These are phyloP conservation scores for Eupleurogrammus muticus DNA, from an alignment of 2,797 vertebrate species.

Conservation along the genomic window DNA sequence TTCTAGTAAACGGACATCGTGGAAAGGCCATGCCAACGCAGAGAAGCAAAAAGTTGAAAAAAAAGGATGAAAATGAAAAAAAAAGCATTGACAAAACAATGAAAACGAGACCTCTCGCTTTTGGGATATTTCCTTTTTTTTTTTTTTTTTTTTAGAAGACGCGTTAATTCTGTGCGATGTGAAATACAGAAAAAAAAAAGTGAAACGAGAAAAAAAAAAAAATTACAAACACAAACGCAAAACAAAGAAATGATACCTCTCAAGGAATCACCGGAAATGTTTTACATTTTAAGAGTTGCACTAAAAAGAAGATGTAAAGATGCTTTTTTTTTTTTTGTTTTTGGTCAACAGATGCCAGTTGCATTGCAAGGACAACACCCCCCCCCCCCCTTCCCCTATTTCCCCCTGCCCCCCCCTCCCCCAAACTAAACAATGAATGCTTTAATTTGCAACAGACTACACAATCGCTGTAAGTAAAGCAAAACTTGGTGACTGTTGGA, in stretches of 20 bases:
- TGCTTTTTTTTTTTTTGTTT: slow-evolving; percentile 71
- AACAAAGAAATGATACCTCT: slow-evolving; percentile 82
- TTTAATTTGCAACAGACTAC: slow-evolving; percentile 89
- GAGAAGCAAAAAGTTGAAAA: slow-evolving; percentile 74
- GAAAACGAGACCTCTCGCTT: slow-evolving; percentile 77
- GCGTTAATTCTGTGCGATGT: slow-evolving; percentile 76
- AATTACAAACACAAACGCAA: slow-evolving; percentile 57
- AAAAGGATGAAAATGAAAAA: slow-evolving; percentile 28
- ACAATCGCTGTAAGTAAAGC: slow-evolving; percentile 87
- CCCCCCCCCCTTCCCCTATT: slow-evolving; percentile 6
- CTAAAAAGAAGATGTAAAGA: slow-evolving; percentile 88
- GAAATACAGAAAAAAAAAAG: slow-evolving; percentile 56
- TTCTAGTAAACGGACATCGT: slow-evolving; percentile 85
- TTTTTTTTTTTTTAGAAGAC: slow-evolving; percentile 50
- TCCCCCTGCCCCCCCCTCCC: background rate
- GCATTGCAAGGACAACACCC: slow-evolving; percentile 82
- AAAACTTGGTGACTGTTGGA: slow-evolving; percentile 86
- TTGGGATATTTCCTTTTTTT: slow-evolving; percentile 73
- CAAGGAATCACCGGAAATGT: slow-evolving; percentile 85
- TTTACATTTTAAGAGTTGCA: slow-evolving; percentile 88
- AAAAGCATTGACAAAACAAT: slow-evolving; percentile 67
- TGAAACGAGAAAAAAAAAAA: slow-evolving; percentile 54
- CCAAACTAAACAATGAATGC: slow-evolving; percentile 84
- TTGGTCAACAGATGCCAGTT: slow-evolving; percentile 66
- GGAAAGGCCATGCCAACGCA: slow-evolving; percentile 83